Evolutionary conservation across 2,113 vertebrate species (phyloP).

Genomic region (Nerophis lumbriciformis): DNA sequence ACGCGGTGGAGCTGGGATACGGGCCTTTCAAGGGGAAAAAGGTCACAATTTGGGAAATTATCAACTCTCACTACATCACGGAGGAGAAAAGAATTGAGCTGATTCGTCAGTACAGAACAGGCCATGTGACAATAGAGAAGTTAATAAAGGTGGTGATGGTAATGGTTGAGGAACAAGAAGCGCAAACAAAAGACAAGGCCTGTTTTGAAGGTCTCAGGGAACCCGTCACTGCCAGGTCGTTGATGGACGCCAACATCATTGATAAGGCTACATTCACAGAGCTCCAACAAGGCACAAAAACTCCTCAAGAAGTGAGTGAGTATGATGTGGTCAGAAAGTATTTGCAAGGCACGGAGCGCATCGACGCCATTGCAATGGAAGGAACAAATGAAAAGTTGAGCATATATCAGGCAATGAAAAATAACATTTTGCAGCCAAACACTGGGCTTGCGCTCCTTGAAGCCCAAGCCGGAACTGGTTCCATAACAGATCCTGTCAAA

Average conservation of each 20-base stretch:
- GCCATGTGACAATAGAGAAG: slow-evolving; percentile 87
- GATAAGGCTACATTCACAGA: slow-evolving; percentile 79
- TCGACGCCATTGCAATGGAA: slow-evolving; percentile 81
- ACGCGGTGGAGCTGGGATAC: slow-evolving; percentile 75
- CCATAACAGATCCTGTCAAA: slow-evolving; percentile 77
- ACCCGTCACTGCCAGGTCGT: slow-evolving; percentile 77
- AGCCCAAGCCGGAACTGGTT: slow-evolving; percentile 92
- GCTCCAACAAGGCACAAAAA: slow-evolving; percentile 80
- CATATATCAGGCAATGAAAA: slow-evolving; percentile 89
- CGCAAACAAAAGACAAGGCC: slow-evolving; percentile 70
- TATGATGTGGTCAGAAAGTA: slow-evolving; percentile 74
- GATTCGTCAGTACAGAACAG: slow-evolving; percentile 83
- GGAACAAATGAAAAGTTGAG: slow-evolving; percentile 83
- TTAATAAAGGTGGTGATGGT: slow-evolving; percentile 87
- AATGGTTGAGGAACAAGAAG: slow-evolving; percentile 81
- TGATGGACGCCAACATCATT: slow-evolving; percentile 81
- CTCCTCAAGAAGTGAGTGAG: slow-evolving; percentile 80
- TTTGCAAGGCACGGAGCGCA: slow-evolving; percentile 78
- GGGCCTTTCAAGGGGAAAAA: slow-evolving; percentile 83
- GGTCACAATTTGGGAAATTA: slow-evolving; percentile 89
- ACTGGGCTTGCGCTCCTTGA: slow-evolving; percentile 82
- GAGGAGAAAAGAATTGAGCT: slow-evolving; percentile 85
- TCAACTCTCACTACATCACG: slow-evolving; percentile 88
- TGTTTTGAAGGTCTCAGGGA: slow-evolving; percentile 82
- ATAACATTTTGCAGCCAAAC: slow-evolving; percentile 76